Conservation (phyloP, 2,113 vertebrate species). For the Catharus bicknelli region DNA sequence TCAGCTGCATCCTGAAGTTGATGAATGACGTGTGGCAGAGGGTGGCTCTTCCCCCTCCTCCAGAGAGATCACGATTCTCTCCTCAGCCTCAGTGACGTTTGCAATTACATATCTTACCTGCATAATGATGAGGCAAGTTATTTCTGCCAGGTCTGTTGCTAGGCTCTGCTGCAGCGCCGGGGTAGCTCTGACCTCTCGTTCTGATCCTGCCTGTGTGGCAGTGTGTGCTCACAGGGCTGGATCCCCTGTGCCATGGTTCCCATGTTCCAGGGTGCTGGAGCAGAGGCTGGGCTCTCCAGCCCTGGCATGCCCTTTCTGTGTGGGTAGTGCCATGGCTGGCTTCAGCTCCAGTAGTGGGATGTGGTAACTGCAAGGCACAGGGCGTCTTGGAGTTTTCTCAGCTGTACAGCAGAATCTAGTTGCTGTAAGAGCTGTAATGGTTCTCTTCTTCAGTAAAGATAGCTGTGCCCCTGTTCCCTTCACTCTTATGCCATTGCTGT, state of each 20-base stretch:
- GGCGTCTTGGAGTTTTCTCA: not conserved
- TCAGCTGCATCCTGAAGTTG: not conserved
- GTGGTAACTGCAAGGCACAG: rapidly evolving
- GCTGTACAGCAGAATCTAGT: not conserved
- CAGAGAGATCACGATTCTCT: constrained; percentile 11
- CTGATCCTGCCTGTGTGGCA: rapidly evolving
- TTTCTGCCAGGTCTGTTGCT: constrained; percentile 48
- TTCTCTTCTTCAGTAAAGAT: not conserved
- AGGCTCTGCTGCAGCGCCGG: not conserved
- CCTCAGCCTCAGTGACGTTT: constrained; percentile 9
- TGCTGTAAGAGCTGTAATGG: not conserved
- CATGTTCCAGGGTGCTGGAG: not conserved
- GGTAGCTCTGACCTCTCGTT: not conserved
- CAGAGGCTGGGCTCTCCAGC: not conserved
- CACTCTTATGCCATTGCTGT: rapidly evolving
- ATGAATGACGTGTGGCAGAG: not conserved
- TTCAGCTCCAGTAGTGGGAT: not conserved
- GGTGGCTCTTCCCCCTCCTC: constrained; percentile 26
- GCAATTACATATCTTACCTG: constrained; percentile 25
- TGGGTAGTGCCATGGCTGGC: not conserved
- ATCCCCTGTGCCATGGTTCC: rapidly evolving
- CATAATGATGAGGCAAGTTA: constrained; percentile 26
- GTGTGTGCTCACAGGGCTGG: rapidly evolving
- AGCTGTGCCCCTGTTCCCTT: not conserved
- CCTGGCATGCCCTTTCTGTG: rapidly evolving